phyloP scores from a whole-genome alignment of 2,113 vertebrate genomes.

The Plecotus auritus region DNA sequence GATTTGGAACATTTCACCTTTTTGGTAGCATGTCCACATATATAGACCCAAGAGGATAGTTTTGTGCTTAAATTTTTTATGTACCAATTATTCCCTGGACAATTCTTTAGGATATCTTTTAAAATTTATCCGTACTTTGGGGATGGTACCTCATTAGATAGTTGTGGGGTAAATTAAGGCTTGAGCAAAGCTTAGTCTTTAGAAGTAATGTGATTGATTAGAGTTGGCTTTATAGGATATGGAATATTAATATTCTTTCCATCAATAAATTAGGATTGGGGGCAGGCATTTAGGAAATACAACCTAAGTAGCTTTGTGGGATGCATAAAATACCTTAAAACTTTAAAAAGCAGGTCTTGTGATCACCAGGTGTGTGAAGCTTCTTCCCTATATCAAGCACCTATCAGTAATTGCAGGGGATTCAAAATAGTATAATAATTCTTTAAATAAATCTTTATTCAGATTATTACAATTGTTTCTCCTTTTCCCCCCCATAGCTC shows the following conservation, averaged over 20 bases:
- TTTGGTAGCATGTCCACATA: not conserved
- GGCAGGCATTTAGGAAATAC: not conserved
- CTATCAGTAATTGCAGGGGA: not conserved
- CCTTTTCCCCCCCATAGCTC: too few relatives aligned
- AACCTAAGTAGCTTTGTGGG: not conserved
- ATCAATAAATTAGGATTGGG: not conserved
- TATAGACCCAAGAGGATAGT: not conserved
- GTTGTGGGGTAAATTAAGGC: not conserved
- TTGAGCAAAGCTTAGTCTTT: not conserved
- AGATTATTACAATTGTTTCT: too few relatives aligned
- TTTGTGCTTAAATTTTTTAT: not conserved
- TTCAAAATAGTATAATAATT: not conserved
- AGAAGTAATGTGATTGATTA: not conserved
- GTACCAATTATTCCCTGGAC: not conserved
- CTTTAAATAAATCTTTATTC: too few relatives aligned
- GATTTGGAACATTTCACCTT: not conserved
- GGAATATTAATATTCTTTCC: not conserved
- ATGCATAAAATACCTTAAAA: not conserved
- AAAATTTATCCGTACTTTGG: not conserved
- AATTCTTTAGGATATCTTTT: not conserved
- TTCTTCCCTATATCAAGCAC: not conserved
- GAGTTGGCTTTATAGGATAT: not conserved
- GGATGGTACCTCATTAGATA: not conserved
- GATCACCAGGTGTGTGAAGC: not conserved
- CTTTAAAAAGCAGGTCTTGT: not conserved